Evolutionary conservation across 1,140 invertebrate genomes (phyloP).

Genomic region (Brevipalpus yothersi): DNA sequence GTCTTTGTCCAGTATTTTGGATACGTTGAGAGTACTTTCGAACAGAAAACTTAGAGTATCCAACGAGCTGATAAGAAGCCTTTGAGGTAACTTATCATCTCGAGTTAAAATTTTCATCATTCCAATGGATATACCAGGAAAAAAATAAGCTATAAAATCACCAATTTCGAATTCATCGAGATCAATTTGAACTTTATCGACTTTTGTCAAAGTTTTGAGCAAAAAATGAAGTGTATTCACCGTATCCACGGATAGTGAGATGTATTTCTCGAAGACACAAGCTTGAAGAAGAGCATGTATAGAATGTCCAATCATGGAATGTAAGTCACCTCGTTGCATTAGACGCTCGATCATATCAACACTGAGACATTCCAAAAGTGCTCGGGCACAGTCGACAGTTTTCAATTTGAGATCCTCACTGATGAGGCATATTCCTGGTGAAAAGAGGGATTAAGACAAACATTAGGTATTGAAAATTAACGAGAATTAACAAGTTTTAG

Average conservation of each 20-base stretch:
- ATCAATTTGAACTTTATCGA: not conserved
- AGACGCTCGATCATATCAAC: not conserved
- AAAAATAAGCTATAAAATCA: not conserved
- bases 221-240: not conserved
- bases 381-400: not conserved
- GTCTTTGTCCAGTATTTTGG: not conserved
- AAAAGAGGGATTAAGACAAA: not conserved
- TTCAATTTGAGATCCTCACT: slow-evolving; percentile 1
- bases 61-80: not conserved
- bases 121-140: not conserved
- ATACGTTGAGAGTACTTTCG: not conserved
- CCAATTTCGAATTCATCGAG: not conserved
- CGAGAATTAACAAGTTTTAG: too few relatives aligned
- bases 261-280: not conserved
- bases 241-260: not conserved
- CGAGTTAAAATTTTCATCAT: not conserved
- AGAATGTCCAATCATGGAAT: not conserved
- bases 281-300: not conserved
- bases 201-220: not conserved
- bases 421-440: not conserved
- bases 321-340: not conserved
- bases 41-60: not conserved
- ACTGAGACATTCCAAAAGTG: not conserved
- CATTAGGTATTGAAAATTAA: too few relatives aligned
- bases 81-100: not conserved